Evolutionary conservation across 2,888 invertebrate genomes (phyloP).

Genomic region (Drosophila birchii): DNA sequence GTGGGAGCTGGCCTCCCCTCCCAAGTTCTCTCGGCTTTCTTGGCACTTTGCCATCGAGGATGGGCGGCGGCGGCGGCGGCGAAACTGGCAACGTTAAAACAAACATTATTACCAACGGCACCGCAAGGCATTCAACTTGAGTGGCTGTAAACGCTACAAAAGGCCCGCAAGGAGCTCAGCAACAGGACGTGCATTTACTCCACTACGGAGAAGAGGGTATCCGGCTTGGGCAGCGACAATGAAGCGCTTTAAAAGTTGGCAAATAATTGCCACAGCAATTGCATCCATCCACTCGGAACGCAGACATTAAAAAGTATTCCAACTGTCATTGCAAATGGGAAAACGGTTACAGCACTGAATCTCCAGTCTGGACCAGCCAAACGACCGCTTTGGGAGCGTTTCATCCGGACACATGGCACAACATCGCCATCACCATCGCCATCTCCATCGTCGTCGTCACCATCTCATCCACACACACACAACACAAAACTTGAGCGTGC

Average conservation of each 20-base stretch:
- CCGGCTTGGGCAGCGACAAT: slow-evolving; percentile 33
- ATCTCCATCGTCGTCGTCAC: background rate
- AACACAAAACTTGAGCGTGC: slow-evolving; percentile 12
- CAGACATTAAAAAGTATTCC: slow-evolving; percentile 60
- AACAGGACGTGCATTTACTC: slow-evolving; percentile 26
- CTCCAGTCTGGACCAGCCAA: slow-evolving; percentile 40
- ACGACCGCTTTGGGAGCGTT: slow-evolving; percentile 68
- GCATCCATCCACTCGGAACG: slow-evolving; percentile 22
- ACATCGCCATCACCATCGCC: slow-evolving; percentile 3
- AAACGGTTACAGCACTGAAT: slow-evolving; percentile 37
- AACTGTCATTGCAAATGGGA: slow-evolving; percentile 48
- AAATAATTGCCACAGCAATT: slow-evolving; percentile 60
- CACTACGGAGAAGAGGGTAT: slow-evolving; percentile 18
- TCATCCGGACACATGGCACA: slow-evolving; percentile 21
- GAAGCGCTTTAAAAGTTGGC: slow-evolving; percentile 58
- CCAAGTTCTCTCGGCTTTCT: slow-evolving; percentile 17
- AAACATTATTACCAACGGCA: slow-evolving; percentile 47
- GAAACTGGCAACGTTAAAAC: slow-evolving; percentile 46
- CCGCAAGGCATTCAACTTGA: slow-evolving; percentile 71
- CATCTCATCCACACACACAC: slow-evolving; percentile 7
- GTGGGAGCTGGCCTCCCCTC: slow-evolving; percentile 15
- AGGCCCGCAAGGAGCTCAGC: slow-evolving; percentile 40
- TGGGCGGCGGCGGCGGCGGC: background rate
- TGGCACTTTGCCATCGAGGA: slow-evolving; percentile 32
- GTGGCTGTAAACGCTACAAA: slow-evolving; percentile 71